Percentiles rank a stretch among this genome's conserved stretches.
phyloP scores from a whole-genome alignment of 2,888 invertebrate species.

The Gibbula magus region DNA sequence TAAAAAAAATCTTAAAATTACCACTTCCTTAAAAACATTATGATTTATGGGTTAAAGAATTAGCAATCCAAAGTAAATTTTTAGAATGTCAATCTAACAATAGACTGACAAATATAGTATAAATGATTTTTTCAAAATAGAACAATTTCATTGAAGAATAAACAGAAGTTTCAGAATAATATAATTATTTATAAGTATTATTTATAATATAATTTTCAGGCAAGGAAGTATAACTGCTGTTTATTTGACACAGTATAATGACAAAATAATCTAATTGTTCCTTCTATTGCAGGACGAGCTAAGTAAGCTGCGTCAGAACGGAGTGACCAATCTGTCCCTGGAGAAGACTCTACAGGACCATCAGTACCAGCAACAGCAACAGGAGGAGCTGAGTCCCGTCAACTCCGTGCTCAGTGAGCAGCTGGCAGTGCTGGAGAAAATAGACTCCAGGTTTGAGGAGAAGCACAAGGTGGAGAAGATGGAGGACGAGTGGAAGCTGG shows the following conservation, averaged over 20 bases:
- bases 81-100: no score
- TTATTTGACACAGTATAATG: background rate
- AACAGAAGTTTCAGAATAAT: no score
- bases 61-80: no score
- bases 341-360: background rate
- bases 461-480: constrained; percentile 42
- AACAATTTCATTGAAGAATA: no score
- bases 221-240: background rate
- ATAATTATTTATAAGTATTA: no score
- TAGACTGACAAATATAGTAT: no score
- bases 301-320: background rate
- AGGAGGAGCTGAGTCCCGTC: background rate
- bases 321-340: background rate
- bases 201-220: no score
- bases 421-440: constrained; percentile 43
- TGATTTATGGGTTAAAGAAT: no score
- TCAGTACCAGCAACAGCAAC: background rate
- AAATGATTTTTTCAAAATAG: no score
- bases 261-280: no score
- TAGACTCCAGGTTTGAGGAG: constrained; percentile 39
- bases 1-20: no score
- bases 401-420: constrained; percentile 43
- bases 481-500: constrained; percentile 59
- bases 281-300: constrained; percentile 4
- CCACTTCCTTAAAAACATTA: no score